phyloP scores from a whole-genome alignment of 2,888 invertebrate genomes.

The Mellilla xanthometata region DNA sequence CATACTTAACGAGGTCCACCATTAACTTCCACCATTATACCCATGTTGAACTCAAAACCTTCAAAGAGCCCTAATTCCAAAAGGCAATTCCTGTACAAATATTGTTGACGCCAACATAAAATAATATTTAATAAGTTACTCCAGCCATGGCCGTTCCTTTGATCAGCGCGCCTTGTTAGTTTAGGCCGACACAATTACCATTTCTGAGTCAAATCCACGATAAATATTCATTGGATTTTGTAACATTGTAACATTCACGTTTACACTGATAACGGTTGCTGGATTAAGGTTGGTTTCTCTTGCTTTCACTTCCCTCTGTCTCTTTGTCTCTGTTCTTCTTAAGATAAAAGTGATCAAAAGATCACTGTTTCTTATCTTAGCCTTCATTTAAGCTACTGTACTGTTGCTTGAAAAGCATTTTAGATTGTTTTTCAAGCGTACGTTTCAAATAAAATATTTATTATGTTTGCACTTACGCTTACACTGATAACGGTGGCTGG shows the following conservation, averaged over 20 bases:
- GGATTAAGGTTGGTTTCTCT: constrained; percentile 13
- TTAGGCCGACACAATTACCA: constrained; percentile 37
- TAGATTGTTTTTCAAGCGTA: no score
- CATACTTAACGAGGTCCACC: no score
- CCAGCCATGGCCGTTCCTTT: constrained; percentile 21
- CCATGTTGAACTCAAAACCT: not conserved
- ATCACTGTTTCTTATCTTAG: no score
- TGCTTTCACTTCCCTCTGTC: no score
- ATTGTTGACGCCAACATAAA: constrained; percentile 16
- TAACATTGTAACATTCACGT: constrained; percentile 27
- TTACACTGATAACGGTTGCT: constrained; percentile 19
- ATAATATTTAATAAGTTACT: constrained; percentile 23
- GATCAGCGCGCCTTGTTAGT: constrained; percentile 36
- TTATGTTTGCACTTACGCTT: no score
- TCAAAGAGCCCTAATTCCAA: constrained; percentile 6
- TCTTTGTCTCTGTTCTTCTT: no score
- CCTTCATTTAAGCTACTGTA: no score
- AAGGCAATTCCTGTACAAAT: constrained; percentile 14
- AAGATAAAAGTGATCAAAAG: no score
- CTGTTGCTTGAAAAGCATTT: no score
- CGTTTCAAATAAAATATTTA: no score
- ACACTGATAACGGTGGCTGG: no score
- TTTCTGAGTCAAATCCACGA: constrained; percentile 31
- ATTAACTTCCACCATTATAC: no score
- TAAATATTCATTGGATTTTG: constrained; percentile 37